Evolutionary conservation across 2,888 invertebrate genomes (phyloP).

Genomic region (Caenorhabditis drosophilae): DNA sequence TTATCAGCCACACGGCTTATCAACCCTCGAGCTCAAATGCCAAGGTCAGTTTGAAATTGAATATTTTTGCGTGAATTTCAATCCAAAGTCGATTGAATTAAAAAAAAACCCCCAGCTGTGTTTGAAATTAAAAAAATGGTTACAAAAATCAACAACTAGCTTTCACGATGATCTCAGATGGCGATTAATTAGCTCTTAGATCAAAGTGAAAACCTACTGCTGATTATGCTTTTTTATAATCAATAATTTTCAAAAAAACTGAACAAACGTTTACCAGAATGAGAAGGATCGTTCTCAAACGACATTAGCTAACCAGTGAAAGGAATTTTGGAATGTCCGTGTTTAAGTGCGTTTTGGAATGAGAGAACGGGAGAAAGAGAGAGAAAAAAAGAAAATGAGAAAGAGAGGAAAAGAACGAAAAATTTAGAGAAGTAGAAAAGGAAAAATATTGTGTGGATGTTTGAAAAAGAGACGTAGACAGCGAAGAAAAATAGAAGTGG

Average conservation of each 20-base stretch:
- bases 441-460: too few species aligned
- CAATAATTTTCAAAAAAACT: neutral
- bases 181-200: slow-evolving; percentile 43
- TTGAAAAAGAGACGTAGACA: slow-evolving; percentile 3
- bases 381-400: too few species aligned
- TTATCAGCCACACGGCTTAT: slow-evolving; percentile 71
- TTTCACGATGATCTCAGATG: slow-evolving; percentile 58
- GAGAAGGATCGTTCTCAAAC: too few species aligned
- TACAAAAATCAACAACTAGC: slow-evolving; percentile 42
- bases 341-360: too few species aligned
- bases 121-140: too few species aligned
- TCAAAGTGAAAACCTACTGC: slow-evolving; percentile 53
- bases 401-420: too few species aligned
- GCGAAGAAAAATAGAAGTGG: neutral
- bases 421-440: too few species aligned
- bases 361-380: too few species aligned
- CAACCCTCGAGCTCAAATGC: neutral
- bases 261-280: neutral
- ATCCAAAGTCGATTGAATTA: neutral
- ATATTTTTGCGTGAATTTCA: neutral
- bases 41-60: slow-evolving; percentile 9
- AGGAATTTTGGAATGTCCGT: too few species aligned
- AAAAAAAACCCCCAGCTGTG: too few species aligned
- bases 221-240: slow-evolving; percentile 4
- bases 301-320: too few species aligned